phyloP scores from a whole-genome alignment of 35 echinoderm and acorn worm genomes.

The Hemicentrotus pulcherrimus region DNA sequence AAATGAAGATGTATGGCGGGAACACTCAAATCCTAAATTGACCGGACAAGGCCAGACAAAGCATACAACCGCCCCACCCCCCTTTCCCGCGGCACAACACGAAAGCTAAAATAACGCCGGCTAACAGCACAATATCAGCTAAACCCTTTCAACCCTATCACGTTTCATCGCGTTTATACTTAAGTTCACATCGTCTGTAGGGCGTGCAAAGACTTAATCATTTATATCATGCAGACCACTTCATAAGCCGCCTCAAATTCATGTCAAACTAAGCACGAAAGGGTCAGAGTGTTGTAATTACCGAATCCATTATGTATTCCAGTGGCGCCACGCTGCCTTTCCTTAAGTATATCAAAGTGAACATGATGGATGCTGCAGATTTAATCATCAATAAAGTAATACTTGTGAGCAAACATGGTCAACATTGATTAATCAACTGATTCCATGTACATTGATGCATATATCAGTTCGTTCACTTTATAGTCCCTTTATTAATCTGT shows the following conservation, averaged over 20 bases:
- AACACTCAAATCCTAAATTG: background rate
- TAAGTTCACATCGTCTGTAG: background rate
- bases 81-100: no score
- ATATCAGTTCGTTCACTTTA: no score
- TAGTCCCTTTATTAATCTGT: no score
- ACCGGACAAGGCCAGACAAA: background rate
- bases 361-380: background rate
- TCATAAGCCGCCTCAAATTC: background rate
- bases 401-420: background rate
- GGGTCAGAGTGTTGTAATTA: background rate
- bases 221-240: background rate
- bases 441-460: background rate
- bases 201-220: background rate
- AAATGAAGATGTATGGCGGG: background rate
- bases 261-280: background rate
- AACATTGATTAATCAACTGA: conserved; percentile 5
- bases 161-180: background rate
- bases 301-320: background rate
- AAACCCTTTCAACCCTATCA: background rate
- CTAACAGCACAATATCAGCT: background rate
- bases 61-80: background rate
- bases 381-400: background rate
- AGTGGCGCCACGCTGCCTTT: background rate
- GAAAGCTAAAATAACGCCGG: background rate
- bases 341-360: background rate